Evolutionary conservation across 2,113 vertebrate genomes (phyloP).

Genomic region (Chrysemys picta): DNA sequence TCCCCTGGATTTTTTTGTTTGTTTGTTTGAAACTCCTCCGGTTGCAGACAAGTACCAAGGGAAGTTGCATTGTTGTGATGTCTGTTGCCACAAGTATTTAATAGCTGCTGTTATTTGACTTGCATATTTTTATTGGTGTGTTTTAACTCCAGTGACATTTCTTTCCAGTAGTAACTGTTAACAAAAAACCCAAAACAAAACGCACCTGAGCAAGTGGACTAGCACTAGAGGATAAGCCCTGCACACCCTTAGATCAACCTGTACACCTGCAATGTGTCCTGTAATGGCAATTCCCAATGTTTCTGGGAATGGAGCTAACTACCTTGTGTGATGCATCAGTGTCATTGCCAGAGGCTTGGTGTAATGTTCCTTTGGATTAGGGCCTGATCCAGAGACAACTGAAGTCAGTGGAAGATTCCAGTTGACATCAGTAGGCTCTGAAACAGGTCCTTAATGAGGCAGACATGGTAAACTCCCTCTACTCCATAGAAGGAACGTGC

Average conservation of each 20-base stretch:
- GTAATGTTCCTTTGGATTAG: background rate
- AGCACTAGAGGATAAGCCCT: background rate
- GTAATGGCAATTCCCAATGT: background rate
- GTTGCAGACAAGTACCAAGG: background rate
- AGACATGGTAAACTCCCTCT: background rate
- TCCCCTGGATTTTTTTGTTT: background rate
- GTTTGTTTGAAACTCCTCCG: background rate
- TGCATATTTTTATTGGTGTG: background rate
- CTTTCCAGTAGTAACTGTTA: constrained; percentile 26
- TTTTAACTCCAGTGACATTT: background rate
- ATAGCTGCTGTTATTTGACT: background rate
- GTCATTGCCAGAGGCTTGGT: background rate
- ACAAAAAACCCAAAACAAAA: background rate
- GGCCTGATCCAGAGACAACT: background rate
- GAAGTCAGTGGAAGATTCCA: background rate
- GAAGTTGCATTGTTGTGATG: background rate
- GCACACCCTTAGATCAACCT: background rate
- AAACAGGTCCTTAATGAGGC: background rate
- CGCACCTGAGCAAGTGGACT: background rate
- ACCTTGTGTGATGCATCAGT: background rate
- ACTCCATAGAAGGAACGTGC: background rate
- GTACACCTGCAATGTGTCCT: background rate
- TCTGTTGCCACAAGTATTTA: background rate
- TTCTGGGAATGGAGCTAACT: background rate
- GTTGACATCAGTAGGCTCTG: background rate